Percentiles rank a stretch among this genome's conserved stretches.
phyloP scores from a whole-genome alignment of 2,113 vertebrate species.

The Pachycephala philippinensis region DNA sequence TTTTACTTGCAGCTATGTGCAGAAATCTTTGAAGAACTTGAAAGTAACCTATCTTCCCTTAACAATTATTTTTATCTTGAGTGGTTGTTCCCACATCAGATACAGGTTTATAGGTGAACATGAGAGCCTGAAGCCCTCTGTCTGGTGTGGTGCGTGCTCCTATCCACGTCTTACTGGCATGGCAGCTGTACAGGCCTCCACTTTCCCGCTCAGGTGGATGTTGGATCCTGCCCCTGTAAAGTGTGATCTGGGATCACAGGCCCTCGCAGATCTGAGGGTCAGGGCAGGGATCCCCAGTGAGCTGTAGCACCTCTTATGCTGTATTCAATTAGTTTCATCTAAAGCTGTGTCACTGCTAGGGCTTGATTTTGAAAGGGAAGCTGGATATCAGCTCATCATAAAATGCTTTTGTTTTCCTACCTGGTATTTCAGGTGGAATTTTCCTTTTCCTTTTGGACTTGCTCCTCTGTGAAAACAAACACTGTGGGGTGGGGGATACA shows the following conservation, averaged over 20 bases:
- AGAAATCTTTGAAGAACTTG: constrained; percentile 42
- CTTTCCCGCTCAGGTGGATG: not conserved
- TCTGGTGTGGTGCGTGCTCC: not conserved
- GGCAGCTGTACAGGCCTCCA: not conserved
- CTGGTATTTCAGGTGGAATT: not conserved
- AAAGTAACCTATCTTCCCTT: constrained; percentile 33
- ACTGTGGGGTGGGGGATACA: not conserved
- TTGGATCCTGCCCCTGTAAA: not conserved
- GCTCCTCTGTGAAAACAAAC: not conserved
- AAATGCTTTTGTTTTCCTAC: not conserved
- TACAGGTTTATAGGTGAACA: not conserved
- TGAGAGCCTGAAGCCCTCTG: not conserved
- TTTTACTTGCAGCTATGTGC: not conserved
- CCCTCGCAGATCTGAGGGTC: not conserved
- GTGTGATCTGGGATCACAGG: not conserved
- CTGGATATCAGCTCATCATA: not conserved
- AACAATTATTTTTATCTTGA: constrained; percentile 12
- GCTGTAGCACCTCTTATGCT: not conserved
- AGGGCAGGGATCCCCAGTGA: not conserved
- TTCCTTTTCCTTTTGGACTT: not conserved
- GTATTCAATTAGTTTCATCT: not conserved
- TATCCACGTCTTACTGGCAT: fast-evolving
- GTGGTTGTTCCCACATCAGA: constrained; percentile 40
- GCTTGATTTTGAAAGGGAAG: not conserved
- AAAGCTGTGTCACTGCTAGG: not conserved